Base-by-base conservation (phyloP, 2,888 invertebrate genomes). In the Thera britannica region DNA sequence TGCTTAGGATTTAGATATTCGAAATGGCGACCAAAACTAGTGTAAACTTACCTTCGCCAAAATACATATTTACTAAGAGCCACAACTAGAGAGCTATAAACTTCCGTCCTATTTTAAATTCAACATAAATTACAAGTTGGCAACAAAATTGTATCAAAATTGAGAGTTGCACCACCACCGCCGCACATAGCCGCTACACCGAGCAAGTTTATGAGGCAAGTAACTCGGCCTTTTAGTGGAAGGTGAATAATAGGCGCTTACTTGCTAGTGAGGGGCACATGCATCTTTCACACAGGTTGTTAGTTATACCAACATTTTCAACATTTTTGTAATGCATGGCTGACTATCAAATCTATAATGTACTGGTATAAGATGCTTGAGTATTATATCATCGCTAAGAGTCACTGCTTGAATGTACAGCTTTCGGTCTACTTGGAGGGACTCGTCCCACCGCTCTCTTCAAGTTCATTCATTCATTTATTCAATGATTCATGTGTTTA, bases 81-180 rank as follows among this genome's bases (percentile, higher is more conserved):
- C 54, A 52, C 57, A 60, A 57, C 48, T 57, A 58, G 34, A 66
- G 51, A 51, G 56, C 63, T 49, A 63, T 67, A 68, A 68, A 66
- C 65, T 58, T 67, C 58, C 58, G 44, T 60, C 62, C 70, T 69
- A 65, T 70, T 75, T 73, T 70, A 67, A 72, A 71, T 74, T 72
- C 74, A 65, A 74, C 72, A 75, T 74, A 75, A 74, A 74, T 75
- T 72, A 75, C 70, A 73, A 72, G 69, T 72, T 74, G 71, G 70
- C 70, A 61, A 64, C 71, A 67, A 72, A 75, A 75, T 74, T 68
- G 71, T 70, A 71, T 72, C 68, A 67, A 75, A 75, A 72, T 75
- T 65, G 64, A 57, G 69, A 71, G 67, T 68, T 69, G 63, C 67
- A 63, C 63, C 52, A 38, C 44, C 67, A 63, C 63, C 52, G 46